Evolutionary conservation across 30 jellyfish, hydroid and myxozoan genomes (phyloP), one percentile per base, ranked within the genome.

Genomic region (Aurelia coerulea): DNA sequence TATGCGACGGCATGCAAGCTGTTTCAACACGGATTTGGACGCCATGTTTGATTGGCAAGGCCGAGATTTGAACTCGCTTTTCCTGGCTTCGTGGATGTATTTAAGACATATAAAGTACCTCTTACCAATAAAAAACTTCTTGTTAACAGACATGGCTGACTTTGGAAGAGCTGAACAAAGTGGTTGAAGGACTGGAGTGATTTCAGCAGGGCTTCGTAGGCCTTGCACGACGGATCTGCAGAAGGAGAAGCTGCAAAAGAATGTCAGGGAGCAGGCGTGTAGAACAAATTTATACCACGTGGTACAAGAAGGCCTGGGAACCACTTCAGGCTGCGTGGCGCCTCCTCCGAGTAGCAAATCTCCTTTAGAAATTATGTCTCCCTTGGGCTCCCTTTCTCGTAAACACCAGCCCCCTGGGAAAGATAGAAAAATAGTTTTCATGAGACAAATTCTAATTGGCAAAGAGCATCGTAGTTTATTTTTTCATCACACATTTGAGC

Each of bases 231-330:
- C 92, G 92, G 92, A 83, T 66, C 93, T 62, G 66, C 93, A 84
- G 93, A 84, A 84, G 93, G 88, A 81, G 59, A 73, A 68, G 84
- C 88, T 84, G 88, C 87, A 75, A 83, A 71, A 84, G 93, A 84
- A 84, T 84, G 80, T 56, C 69, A 10, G 12, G 10, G 32, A 42
- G 65, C 83, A 49, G 93, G 82, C 84, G 91, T 50, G 84, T 1
- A 81, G 75, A 64, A 73, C 68, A 58, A 62, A 54, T 73, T 59
- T 74, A 64, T 64, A 84, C 93, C 93, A 84, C 93, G 93, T 84
- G 93, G 93, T 84, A 62, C 19, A 62, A 9, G 60, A 63, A 52
- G 79, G 93, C 31, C 93, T 84, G 93, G 88, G 84, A 46, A 58
- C 93, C 64, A 84, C 32, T 65, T 70, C 16, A 17, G 51, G 76